Percentiles rank a stretch among this genome's conserved stretches.
Conservation (phyloP, 2,888 invertebrate genomes). For the Malthinus seriepunctatus region DNA sequence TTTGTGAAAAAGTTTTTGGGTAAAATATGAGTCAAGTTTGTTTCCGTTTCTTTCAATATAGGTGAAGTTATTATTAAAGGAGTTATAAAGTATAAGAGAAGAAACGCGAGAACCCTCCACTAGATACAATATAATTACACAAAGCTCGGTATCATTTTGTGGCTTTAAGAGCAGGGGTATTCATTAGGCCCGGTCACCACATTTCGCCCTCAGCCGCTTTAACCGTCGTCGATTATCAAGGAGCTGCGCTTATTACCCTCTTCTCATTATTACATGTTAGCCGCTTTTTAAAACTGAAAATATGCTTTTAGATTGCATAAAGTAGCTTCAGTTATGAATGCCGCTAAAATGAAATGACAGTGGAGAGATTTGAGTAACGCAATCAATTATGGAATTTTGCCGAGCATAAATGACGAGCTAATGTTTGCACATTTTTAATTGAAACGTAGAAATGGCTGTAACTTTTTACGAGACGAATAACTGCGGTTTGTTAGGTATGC, state of each 20-base stretch:
- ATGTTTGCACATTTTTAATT: slow-evolving; percentile 52
- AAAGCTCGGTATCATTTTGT: slow-evolving; percentile 37
- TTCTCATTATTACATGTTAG: slow-evolving; percentile 35
- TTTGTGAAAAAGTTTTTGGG: no score
- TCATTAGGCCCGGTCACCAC: slow-evolving; percentile 36
- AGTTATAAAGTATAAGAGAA: slow-evolving; percentile 29
- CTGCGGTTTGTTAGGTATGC: slow-evolving; percentile 52
- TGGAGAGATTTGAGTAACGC: slow-evolving; percentile 40
- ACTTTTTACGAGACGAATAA: slow-evolving; percentile 37
- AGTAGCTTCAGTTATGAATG: slow-evolving; percentile 20
- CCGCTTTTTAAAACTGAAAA: slow-evolving; percentile 34
- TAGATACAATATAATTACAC: slow-evolving; percentile 35
- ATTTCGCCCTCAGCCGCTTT: slow-evolving; percentile 31
- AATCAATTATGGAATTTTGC: slow-evolving; percentile 48
- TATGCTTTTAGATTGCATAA: slow-evolving; percentile 29
- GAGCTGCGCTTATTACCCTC: slow-evolving; percentile 28
- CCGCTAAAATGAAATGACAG: slow-evolving; percentile 21
- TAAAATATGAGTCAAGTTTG: not conserved
- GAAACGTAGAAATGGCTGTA: slow-evolving; percentile 45
- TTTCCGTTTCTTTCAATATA: slow-evolving; percentile 26
- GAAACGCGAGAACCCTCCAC: slow-evolving; percentile 31
- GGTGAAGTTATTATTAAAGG: slow-evolving; percentile 31
- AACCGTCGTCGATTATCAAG: slow-evolving; percentile 36
- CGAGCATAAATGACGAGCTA: slow-evolving; percentile 48
- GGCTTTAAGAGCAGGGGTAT: slow-evolving; percentile 33